A percentile compares a stretch with the other conserved stretches of the same genome.
Evolutionary conservation across 2,888 invertebrate species (phyloP).

Genomic region (Taphrorychus bicolor): DNA sequence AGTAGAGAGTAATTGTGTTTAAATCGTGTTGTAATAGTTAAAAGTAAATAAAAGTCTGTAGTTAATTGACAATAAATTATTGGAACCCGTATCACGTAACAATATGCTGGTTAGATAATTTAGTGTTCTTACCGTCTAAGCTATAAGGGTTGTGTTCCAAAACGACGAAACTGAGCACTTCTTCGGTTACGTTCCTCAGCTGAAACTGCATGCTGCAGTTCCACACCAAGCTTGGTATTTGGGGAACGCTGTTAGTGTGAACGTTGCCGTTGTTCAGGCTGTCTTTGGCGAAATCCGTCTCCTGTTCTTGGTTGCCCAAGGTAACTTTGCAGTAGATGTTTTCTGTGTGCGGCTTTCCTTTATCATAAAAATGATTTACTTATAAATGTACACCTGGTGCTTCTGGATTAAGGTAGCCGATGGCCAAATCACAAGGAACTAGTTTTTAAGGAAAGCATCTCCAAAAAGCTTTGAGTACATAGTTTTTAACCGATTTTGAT

Average conservation of each 20-base stretch:
- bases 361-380: neutral
- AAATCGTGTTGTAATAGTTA: too few species aligned
- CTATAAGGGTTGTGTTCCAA: conserved; percentile 75
- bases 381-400: neutral
- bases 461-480: too few species aligned
- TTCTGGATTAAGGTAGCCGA: neutral
- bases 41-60: too few species aligned
- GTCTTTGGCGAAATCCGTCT: conserved; percentile 68
- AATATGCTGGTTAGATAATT: neutral
- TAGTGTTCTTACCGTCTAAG: conserved; percentile 69
- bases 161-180: conserved; percentile 73
- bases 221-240: conserved; percentile 67
- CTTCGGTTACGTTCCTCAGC: conserved; percentile 71
- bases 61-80: too few species aligned
- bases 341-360: conserved; percentile 65
- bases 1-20: too few species aligned
- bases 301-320: conserved; percentile 74
- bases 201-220: conserved; percentile 80
- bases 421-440: neutral
- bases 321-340: conserved; percentile 78
- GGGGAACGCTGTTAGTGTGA: conserved; percentile 53
- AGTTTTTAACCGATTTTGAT: too few species aligned
- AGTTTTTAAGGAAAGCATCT: too few species aligned
- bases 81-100: too few species aligned
- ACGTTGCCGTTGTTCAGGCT: conserved; percentile 58